Evolutionary conservation across 2,797 vertebrate genomes (phyloP).

Genomic region (Zalophus californianus): DNA sequence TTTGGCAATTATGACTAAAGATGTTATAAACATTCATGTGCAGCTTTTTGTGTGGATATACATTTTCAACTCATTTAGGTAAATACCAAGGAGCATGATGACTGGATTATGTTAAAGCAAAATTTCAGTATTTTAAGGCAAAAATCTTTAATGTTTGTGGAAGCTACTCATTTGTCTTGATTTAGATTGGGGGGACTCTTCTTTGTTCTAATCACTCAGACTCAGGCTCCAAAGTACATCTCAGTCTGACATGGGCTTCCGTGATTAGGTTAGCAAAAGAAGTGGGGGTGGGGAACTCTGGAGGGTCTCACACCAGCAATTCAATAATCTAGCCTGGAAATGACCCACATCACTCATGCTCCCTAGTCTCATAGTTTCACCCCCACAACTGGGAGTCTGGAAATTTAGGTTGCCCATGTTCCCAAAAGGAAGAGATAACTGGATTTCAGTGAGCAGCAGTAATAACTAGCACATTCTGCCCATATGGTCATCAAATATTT

Average conservation of each 20-base stretch:
- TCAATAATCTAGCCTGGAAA: not conserved
- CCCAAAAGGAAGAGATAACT: not conserved
- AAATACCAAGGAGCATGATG: not conserved
- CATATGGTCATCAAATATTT: not conserved
- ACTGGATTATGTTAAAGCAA: not conserved
- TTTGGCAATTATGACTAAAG: not conserved
- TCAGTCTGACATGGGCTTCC: not conserved
- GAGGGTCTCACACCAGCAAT: not conserved
- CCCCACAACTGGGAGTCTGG: not conserved
- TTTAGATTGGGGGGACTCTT: not conserved
- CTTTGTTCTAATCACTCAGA: not conserved
- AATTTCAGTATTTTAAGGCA: not conserved
- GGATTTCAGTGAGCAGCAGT: not conserved
- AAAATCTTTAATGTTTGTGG: not conserved
- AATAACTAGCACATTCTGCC: not conserved
- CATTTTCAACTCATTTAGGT: not conserved
- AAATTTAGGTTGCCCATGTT: not conserved
- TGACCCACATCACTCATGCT: not conserved
- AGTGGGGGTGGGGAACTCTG: not conserved
- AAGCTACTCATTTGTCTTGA: not conserved
- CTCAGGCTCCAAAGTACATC: not conserved
- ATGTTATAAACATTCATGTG: not conserved
- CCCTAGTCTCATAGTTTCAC: not conserved
- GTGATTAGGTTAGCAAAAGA: not conserved
- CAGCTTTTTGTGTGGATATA: not conserved